A percentile compares a stretch with the other conserved stretches of the same genome.
phyloP scores from a whole-genome alignment of 2,113 vertebrate species.

The Phaetusa simplex region DNA sequence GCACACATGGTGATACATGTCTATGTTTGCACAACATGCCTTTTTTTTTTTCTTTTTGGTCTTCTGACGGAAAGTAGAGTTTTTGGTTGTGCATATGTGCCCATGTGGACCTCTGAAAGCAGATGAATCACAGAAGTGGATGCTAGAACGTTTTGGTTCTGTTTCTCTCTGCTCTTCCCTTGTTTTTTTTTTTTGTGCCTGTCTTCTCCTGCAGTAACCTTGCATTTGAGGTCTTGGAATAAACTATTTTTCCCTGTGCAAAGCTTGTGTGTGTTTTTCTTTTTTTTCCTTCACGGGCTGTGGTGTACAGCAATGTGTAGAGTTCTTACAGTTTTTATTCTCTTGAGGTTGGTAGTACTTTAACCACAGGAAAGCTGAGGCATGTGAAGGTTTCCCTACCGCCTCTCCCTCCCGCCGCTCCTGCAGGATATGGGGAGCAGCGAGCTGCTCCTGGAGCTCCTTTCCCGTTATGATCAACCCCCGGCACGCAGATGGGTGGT shows the following conservation, averaged over 20 bases:
- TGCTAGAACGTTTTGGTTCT: not conserved
- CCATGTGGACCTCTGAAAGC: not conserved
- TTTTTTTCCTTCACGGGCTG: not conserved
- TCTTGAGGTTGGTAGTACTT: not conserved
- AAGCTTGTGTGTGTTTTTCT: not conserved
- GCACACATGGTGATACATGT: fast-evolving
- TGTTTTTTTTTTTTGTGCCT: not conserved
- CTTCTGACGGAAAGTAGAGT: not conserved
- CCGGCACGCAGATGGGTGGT: not conserved
- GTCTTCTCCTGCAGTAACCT: not conserved
- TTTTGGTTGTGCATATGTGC: not conserved
- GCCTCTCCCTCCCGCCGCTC: not conserved
- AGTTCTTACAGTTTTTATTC: not conserved
- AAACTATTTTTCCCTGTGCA: not conserved
- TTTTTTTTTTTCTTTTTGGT: not conserved
- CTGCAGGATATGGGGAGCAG: not conserved
- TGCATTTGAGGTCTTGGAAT: not conserved
- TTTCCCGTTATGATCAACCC: not conserved
- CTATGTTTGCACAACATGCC: not conserved
- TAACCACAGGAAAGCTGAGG: not conserved
- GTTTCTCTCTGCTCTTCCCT: not conserved
- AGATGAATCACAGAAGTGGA: not conserved
- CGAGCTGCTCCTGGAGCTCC: not conserved
- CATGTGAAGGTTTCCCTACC: not conserved
- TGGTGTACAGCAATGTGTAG: not conserved